These are phyloP conservation scores for Lagopus leucura DNA, from an alignment of 2,113 vertebrate species.

Conservation along the genomic window DNA sequence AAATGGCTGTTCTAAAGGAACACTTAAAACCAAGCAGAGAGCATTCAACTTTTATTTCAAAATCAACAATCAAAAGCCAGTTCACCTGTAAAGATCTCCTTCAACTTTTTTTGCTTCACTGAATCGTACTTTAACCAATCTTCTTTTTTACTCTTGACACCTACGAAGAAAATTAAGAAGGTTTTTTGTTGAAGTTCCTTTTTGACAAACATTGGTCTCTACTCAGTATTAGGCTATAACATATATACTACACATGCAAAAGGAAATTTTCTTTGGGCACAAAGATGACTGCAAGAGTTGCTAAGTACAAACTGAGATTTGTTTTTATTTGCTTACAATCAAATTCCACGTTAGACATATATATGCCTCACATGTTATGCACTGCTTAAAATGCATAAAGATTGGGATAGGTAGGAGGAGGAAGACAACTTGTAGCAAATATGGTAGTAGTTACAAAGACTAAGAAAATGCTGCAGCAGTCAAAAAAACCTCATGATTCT, in stretches of 20 bases:
- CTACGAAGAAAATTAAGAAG: constrained; percentile 66
- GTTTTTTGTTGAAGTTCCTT: not conserved
- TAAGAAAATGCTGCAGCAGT: not conserved
- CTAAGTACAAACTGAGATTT: not conserved
- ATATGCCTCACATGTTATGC: not conserved
- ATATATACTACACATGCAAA: not conserved
- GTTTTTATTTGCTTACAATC: not conserved
- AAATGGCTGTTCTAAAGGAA: not conserved
- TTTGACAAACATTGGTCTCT: not conserved
- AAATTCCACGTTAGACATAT: not conserved
- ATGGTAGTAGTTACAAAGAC: not conserved
- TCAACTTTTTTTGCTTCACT: constrained; percentile 65
- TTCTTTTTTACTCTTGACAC: constrained; percentile 84
- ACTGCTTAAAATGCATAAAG: not conserved
- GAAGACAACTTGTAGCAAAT: not conserved
- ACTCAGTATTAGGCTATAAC: not conserved
- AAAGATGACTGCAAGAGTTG: not conserved
- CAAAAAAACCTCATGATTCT: not conserved
- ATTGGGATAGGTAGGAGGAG: not conserved
- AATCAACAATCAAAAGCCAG: not conserved
- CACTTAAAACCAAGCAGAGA: not conserved
- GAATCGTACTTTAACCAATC: constrained; percentile 78
- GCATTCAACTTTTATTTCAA: not conserved
- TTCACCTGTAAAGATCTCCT: constrained; percentile 74
- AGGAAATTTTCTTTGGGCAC: not conserved